These are phyloP conservation scores for Proterorhinus semilunaris DNA, from an alignment of 2,113 vertebrate species.

Conservation along the genomic window DNA sequence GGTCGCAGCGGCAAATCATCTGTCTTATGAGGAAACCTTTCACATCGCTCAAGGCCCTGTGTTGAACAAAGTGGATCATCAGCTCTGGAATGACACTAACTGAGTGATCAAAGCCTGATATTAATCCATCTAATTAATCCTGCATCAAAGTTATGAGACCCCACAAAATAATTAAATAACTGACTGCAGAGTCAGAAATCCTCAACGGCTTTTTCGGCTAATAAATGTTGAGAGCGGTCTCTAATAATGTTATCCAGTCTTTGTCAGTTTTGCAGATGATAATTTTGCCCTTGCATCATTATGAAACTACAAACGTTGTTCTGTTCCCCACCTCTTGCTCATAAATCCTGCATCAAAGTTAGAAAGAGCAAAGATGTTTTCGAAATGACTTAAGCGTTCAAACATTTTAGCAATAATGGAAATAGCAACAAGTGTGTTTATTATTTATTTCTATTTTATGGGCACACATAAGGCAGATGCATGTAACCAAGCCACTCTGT, in stretches of 20 bases:
- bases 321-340: conserved; percentile 1
- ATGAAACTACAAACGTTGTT: conserved; percentile 7
- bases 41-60: conserved; percentile 23
- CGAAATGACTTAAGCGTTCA: neutral
- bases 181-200: conserved; percentile 6
- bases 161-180: conserved; percentile 7
- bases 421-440: too few species aligned
- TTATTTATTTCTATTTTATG: too few species aligned
- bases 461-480: too few species aligned
- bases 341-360: too few species aligned
- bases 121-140: conserved; percentile 58
- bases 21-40: conserved; percentile 26
- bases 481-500: too few species aligned
- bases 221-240: neutral
- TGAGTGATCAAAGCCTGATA: conserved; percentile 50
- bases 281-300: neutral
- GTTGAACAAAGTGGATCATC: conserved; percentile 41
- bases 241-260: neutral
- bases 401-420: too few species aligned
- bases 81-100: conserved; percentile 42
- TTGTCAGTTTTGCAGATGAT: neutral
- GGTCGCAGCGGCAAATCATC: neutral
- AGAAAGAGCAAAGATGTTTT: conserved; percentile 17
- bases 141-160: conserved; percentile 41
- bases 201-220: neutral